phyloP scores from a whole-genome alignment of 2,888 invertebrate genomes.

The Microplitis manilae region DNA sequence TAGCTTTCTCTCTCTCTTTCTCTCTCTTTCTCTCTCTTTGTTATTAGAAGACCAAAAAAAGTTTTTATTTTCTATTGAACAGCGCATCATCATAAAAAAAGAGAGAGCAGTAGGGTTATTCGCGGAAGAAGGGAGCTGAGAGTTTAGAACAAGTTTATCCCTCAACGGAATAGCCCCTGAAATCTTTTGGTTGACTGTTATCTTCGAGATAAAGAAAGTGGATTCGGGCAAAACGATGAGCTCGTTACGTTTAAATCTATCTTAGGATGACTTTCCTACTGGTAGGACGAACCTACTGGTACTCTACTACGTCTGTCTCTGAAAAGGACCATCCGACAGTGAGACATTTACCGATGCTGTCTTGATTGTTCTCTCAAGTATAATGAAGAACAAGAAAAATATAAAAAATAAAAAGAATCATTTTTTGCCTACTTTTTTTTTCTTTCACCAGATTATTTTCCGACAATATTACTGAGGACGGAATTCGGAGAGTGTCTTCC shows the following conservation, averaged over 20 bases:
- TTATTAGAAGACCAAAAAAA: not conserved
- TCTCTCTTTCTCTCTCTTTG: not conserved
- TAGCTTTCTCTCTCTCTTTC: too few species aligned
- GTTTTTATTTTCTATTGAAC: conserved; percentile 4
- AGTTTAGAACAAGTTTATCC: too few species aligned
- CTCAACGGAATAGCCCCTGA: not conserved
- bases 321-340: conserved; percentile 2
- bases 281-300: too few species aligned
- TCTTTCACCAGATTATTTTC: conserved; percentile 21
- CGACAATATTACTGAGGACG: conserved; percentile 21
- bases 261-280: not conserved
- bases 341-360: not conserved
- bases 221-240: not conserved
- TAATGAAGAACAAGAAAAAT: conserved; percentile 29
- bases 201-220: conserved; percentile 17
- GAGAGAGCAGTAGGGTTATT: not conserved
- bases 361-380: conserved; percentile 11
- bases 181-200: conserved; percentile 5
- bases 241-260: conserved; percentile 7
- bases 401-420: conserved; percentile 10
- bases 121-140: not conserved
- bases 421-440: not conserved
- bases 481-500: conserved; percentile 13
- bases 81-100: too few species aligned
- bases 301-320: not conserved